Evolutionary conservation across 2,113 vertebrate genomes (phyloP), one percentile per base, ranked within the genome.

Genomic region (Neodon shergylaensis): DNA sequence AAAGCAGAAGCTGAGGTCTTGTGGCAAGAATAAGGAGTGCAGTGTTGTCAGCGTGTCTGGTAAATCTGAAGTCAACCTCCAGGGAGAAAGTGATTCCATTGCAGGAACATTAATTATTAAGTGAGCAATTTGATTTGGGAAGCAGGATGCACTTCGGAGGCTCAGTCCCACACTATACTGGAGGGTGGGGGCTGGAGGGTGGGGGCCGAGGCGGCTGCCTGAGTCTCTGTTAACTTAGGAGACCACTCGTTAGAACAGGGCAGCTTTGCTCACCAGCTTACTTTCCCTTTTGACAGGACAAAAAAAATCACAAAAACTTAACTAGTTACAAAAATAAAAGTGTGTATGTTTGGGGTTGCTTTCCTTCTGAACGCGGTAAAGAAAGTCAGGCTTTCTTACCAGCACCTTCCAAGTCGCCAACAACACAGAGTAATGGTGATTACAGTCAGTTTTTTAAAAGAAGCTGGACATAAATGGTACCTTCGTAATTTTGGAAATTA

Each of bases 31-130:
- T 63, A 97, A 97, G 96, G 96, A 96, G 82, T 22, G 84, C 93
- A 94, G 96, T 96, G 97, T 95, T 97, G 97, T 97, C 97, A 97
- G 96, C 26, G 90, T 49, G 96, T 97, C 98, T 95, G 96, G 96
- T 97, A 96, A 96, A 97, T 95, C 90, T 92, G 90, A 96, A 97
- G 96, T 93, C 95, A 94, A 92, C 91, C 97, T 97, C 96, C 26
- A 76, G 94, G 96, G 95, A 97, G 95, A 98, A 95, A 97, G 96
- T 77, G 94, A 97, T 96, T 96, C 97, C 93, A 96, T 95, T 81
- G 81, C 96, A 96, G 95, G 81, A 94, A 95, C 96, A 97, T 97
- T 95, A 98, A 97, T 98, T 97, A 98, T 96, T 94, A 96, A 98
- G 96, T 54, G 91, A 95, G 94, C 95, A 94, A 94, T 98, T 65